A percentile compares a stretch with the other conserved stretches of the same genome.
These are phyloP conservation scores for Cephus nigrinus DNA, from an alignment of 2,888 invertebrate genomes.

Conservation along the genomic window DNA sequence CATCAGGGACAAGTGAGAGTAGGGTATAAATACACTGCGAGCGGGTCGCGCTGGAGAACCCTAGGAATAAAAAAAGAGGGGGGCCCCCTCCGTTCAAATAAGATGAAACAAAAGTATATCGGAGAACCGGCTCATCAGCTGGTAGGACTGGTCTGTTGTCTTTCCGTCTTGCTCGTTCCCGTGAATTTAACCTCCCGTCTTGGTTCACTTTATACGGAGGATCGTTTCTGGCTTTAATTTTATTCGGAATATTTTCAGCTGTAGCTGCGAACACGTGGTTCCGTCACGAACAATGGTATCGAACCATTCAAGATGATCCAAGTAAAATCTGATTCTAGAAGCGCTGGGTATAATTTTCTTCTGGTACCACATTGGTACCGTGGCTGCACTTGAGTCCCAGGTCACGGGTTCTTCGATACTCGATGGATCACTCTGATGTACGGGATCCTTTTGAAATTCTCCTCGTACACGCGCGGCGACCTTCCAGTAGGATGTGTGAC, in stretches of 20 bases:
- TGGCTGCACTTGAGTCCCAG: background rate
- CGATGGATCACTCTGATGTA: background rate
- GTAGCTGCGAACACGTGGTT: background rate
- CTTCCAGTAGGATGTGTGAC: background rate
- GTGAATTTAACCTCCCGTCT: conserved; percentile 14
- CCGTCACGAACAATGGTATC: background rate
- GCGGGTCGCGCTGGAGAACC: conserved; percentile 41
- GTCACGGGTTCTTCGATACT: background rate
- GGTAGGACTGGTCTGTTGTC: conserved; percentile 59
- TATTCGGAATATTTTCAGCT: conserved; percentile 38
- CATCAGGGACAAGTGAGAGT: conserved; percentile 50
- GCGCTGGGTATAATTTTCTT: background rate
- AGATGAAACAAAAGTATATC: conserved; percentile 58
- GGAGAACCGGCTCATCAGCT: conserved; percentile 65
- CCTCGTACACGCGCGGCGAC: background rate
- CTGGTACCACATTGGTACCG: background rate
- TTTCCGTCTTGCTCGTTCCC: conserved; percentile 29
- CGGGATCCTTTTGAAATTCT: background rate
- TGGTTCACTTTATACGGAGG: conserved; percentile 22
- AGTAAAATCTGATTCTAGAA: background rate
- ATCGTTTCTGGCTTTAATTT: conserved; percentile 58
- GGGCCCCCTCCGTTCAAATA: conserved; percentile 39
- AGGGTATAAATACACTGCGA: conserved; percentile 55
- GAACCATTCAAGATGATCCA: background rate
- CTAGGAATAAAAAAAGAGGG: conserved; percentile 38